phyloP scores from a whole-genome alignment of 2,113 vertebrate species.

The Seriola aureovittata region DNA sequence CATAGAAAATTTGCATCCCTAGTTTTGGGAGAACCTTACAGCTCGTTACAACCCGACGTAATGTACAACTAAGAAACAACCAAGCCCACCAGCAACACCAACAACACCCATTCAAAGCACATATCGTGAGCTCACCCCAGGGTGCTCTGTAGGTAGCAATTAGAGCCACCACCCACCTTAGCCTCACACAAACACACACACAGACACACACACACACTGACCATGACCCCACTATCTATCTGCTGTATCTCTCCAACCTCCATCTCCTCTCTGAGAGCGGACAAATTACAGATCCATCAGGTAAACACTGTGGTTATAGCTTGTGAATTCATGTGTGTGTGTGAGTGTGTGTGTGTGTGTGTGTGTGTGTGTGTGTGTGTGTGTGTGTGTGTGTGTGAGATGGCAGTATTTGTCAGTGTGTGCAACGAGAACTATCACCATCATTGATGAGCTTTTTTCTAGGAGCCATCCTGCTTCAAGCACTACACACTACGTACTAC shows the following conservation, averaged over 20 bases:
- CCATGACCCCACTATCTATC: conserved; percentile 46
- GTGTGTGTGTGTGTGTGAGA: conserved; percentile 14
- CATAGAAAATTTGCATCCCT: too few species aligned
- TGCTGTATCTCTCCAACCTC: conserved; percentile 35
- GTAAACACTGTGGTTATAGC: conserved; percentile 60
- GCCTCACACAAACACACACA: conserved; percentile 11
- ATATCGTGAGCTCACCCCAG: conserved; percentile 34
- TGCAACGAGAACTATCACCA: background rate
- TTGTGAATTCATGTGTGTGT: conserved; percentile 5
- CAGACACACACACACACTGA: conserved; percentile 11
- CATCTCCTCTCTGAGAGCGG: conserved; percentile 32
- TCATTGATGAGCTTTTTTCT: background rate
- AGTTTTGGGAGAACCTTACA: too few species aligned
- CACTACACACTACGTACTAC: conserved; percentile 14
- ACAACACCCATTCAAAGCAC: conserved; percentile 41
- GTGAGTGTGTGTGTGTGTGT: conserved; percentile 16
- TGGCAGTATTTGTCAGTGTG: background rate
- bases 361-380: conserved; percentile 5
- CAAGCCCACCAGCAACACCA: conserved; percentile 22
- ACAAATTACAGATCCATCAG: conserved; percentile 75
- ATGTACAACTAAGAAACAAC: conserved; percentile 23
- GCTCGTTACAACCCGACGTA: too few species aligned
- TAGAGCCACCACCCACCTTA: conserved; percentile 52
- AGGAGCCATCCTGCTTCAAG: conserved; percentile 15
- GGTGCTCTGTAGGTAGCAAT: conserved; percentile 65